Base-by-base conservation (phyloP, 2,888 invertebrate species). In the Agrochola lychnidis region DNA sequence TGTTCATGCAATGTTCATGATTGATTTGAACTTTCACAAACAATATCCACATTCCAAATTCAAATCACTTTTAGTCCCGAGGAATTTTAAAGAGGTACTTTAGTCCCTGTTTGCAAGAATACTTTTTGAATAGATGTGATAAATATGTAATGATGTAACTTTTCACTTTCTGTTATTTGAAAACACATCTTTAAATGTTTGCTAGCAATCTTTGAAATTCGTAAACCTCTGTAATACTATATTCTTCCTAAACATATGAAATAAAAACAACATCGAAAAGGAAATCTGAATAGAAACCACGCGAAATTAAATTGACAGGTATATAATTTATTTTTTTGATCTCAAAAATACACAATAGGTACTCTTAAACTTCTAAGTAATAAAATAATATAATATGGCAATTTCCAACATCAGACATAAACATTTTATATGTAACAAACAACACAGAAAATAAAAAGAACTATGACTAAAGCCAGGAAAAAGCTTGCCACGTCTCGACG, bases 331-430 rank as follows among this genome's bases (percentile, higher is more conserved):
- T 69, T 79, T 73, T 73, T 42, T n/a, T 42, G 7, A 70, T 73
- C 45, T 36, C 19, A 81, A 79, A 74, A 81, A 79, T 70, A 81
- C 74, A 61, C n/a, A 5, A 42, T 57, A 22, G 1, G 19, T n/a
- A 53, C 45, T 64, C 53, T 67, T 79, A 78, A 40, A 9, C 14
- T 62, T 72, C 40, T 62, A 73, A 36, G 36, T 36, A 4, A 56
- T 62, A 53, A 48, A 53, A 42, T 10, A 57, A 51, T 56, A 57
- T 48, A 1, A 30, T 53, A 62, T 12, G 36, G 40, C 36, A 76
- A 53, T 61, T 53, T 61, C 3, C 19, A 67, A 62, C 42, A 56
- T 9, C 12, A 53, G 19, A 30, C 4, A n/a, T 30, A 56, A 53
- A 72, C 9, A 59, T 42, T 36, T 53, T 30, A 22, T 63, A 30